Percentiles rank a stretch among this genome's conserved stretches.
Conservation (phyloP, 2,113 vertebrate genomes). For the Panthera leo region DNA sequence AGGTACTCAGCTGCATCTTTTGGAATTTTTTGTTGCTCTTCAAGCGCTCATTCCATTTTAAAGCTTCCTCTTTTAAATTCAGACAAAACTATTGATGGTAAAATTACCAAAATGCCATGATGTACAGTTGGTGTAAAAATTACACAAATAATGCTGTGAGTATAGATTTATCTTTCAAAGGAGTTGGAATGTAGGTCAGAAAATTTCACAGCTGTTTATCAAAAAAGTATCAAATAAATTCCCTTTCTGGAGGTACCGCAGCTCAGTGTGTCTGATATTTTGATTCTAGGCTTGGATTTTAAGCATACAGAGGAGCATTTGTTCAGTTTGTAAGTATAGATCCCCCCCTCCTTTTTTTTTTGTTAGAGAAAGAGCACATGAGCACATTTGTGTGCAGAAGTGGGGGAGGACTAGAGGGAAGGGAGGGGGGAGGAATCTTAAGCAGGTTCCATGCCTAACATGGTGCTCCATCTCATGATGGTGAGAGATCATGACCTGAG, state of each 20-base stretch:
- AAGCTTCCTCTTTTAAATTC: constrained; percentile 10
- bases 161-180: neutral
- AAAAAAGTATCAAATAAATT: neutral
- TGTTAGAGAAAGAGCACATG: too few relatives aligned
- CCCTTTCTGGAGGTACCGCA: neutral
- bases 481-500: too few relatives aligned
- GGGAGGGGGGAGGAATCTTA: too few relatives aligned
- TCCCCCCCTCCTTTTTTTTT: too few relatives aligned
- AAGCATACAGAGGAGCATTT: neutral
- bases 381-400: too few relatives aligned
- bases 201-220: neutral
- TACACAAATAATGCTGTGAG: neutral
- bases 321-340: neutral
- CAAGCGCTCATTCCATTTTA: neutral
- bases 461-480: too few relatives aligned
- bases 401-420: too few relatives aligned
- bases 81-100: neutral
- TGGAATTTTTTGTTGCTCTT: neutral
- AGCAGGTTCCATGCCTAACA: too few relatives aligned
- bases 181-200: neutral
- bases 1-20: neutral
- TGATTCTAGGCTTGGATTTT: neutral
- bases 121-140: neutral
- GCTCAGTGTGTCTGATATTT: neutral
- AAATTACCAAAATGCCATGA: neutral